phyloP scores from a whole-genome alignment of 2,797 vertebrate species.

The Lithobates pipiens region DNA sequence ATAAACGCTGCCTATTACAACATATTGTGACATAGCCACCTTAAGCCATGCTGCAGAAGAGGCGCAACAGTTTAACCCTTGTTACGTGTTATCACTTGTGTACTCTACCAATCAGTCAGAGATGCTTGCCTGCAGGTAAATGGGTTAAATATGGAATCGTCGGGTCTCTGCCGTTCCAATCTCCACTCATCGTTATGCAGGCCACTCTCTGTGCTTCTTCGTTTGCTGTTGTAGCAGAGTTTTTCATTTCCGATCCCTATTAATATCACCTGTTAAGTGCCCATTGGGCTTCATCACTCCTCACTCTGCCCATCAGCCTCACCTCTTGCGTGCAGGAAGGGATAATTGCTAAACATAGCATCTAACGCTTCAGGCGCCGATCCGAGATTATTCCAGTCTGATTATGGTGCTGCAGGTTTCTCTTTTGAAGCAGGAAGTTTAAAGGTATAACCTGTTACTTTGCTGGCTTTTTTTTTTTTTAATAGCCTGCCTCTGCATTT shows the following conservation, averaged over 20 bases:
- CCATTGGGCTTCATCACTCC: constrained; percentile 44
- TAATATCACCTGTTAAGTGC: constrained; percentile 53
- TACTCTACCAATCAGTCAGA: not conserved
- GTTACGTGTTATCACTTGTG: not conserved
- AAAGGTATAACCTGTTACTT: constrained; percentile 49
- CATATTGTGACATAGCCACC: constrained; percentile 31
- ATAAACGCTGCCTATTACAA: constrained; percentile 21
- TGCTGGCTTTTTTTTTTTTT: constrained; percentile 9
- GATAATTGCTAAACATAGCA: constrained; percentile 59
- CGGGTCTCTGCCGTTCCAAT: not conserved
- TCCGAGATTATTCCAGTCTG: constrained; percentile 54
- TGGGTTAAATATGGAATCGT: not conserved
- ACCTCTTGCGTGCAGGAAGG: constrained; percentile 21
- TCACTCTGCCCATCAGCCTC: constrained; percentile 51
- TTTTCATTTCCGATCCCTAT: constrained; percentile 56
- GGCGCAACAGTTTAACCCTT: constrained; percentile 20
- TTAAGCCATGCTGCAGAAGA: constrained; percentile 10
- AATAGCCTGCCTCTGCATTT: constrained; percentile 17
- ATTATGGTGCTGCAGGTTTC: constrained; percentile 50
- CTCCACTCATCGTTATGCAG: not conserved
- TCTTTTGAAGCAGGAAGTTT: constrained; percentile 54
- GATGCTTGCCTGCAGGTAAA: not conserved
- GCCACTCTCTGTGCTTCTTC: constrained; percentile 13
- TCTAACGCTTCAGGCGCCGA: constrained; percentile 50
- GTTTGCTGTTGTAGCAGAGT: constrained; percentile 22